Percentiles rank a stretch among this genome's conserved stretches.
These are phyloP conservation scores for Spizella passerina DNA, from an alignment of 2,797 vertebrate genomes.

Conservation along the genomic window DNA sequence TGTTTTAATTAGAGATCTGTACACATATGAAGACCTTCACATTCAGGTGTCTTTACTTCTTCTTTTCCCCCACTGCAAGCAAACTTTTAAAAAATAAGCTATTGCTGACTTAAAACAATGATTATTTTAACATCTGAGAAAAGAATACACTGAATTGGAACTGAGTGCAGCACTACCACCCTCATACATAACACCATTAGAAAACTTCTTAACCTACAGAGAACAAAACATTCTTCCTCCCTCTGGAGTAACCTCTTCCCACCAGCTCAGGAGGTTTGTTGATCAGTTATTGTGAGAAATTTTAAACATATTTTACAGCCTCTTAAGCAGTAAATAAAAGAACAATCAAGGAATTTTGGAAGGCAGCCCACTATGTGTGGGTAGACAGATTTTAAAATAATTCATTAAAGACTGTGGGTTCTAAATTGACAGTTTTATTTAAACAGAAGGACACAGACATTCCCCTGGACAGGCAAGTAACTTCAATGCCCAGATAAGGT, in stretches of 20 bases:
- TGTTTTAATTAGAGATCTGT: background rate
- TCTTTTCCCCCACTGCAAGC: background rate
- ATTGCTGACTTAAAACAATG: background rate
- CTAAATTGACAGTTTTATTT: conserved; percentile 9
- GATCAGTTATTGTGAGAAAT: background rate
- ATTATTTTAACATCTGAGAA: background rate
- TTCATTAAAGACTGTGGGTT: background rate
- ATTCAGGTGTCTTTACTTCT: background rate
- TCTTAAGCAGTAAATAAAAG: conserved; percentile 18
- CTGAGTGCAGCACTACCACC: background rate
- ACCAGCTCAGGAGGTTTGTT: background rate
- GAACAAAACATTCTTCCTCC: background rate
- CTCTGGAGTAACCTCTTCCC: background rate
- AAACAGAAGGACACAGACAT: background rate
- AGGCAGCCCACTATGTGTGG: background rate
- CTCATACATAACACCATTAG: background rate
- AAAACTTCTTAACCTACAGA: background rate
- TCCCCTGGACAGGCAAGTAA: background rate
- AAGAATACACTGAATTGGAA: background rate
- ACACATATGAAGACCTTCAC: background rate
- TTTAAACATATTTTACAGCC: background rate
- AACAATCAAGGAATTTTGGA: background rate
- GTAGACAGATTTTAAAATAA: background rate
- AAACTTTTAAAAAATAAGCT: background rate
- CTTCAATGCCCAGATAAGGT: background rate